These are phyloP conservation scores for Dendrocincla fuliginosa DNA, from an alignment of 2,797 vertebrate species.

Conservation along the genomic window DNA sequence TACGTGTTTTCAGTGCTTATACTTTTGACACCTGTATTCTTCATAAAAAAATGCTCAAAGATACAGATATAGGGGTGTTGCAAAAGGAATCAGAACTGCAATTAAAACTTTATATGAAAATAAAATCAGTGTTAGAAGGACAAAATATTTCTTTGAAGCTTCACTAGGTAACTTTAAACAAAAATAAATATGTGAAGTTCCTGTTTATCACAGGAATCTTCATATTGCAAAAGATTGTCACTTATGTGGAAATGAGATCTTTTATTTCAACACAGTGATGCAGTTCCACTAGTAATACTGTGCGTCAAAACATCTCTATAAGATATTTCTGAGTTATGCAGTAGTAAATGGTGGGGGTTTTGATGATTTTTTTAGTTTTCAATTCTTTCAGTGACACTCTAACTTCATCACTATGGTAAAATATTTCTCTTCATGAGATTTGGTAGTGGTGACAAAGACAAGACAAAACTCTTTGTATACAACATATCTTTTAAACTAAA, in stretches of 20 bases:
- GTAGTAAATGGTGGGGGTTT: not conserved
- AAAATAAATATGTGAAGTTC: not conserved
- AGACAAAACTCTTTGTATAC: not conserved
- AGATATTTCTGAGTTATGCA: not conserved
- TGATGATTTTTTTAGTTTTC: not conserved
- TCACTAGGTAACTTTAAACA: not conserved
- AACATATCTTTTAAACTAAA: not conserved
- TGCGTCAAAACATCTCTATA: not conserved
- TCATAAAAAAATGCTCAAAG: not conserved
- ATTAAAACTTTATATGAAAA: slow-evolving; percentile 25
- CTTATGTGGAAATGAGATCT: slow-evolving; percentile 13
- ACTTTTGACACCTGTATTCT: not conserved
- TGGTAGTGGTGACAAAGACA: not conserved
- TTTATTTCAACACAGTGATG: not conserved
- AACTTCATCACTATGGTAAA: not conserved
- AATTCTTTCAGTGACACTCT: not conserved
- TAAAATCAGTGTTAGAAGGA: not conserved
- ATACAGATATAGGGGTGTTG: accelerated
- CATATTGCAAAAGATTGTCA: slow-evolving; percentile 36
- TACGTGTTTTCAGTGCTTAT: not conserved
- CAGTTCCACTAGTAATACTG: not conserved
- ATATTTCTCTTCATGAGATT: not conserved
- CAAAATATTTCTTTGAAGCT: slow-evolving; percentile 29
- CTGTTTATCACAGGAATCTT: slow-evolving; percentile 7
- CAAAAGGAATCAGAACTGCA: not conserved